Evolutionary conservation across 2,797 vertebrate genomes (phyloP).

Genomic region (Leontocebus nigricollis): DNA sequence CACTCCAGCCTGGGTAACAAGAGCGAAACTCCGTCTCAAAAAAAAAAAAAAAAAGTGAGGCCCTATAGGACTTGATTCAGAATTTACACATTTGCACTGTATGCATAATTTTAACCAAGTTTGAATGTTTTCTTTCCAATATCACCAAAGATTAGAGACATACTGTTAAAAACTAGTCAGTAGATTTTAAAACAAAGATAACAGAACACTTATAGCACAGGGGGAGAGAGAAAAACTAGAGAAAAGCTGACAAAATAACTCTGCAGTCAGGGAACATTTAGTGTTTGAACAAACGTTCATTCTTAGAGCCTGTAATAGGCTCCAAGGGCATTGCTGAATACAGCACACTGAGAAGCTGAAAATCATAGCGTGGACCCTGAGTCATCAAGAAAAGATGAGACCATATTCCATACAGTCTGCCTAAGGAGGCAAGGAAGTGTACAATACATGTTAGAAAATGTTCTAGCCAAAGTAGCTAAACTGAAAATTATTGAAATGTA

Average conservation of each 20-base stretch:
- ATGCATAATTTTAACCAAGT: slow-evolving; percentile 26
- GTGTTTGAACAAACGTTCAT: slow-evolving; percentile 5
- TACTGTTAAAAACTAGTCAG: background rate
- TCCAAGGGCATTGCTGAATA: background rate
- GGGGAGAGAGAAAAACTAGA: background rate
- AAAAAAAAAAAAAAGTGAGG: too few relatives aligned
- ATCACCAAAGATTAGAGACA: slow-evolving; percentile 23
- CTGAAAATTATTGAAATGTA: slow-evolving; percentile 23
- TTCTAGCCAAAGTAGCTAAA: slow-evolving; percentile 33
- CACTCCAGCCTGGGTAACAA: too few relatives aligned
- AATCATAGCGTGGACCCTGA: slow-evolving; percentile 18
- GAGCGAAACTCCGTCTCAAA: too few relatives aligned
- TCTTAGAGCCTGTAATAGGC: slow-evolving; percentile 21
- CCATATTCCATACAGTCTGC: slow-evolving; percentile 41
- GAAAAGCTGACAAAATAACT: slow-evolving; percentile 46
- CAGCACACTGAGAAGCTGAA: slow-evolving; percentile 30
- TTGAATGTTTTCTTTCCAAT: slow-evolving; percentile 1
- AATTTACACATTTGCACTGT: slow-evolving; percentile 17
- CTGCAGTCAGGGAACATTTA: background rate
- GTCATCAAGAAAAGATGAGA: slow-evolving; percentile 9
- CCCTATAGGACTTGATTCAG: background rate
- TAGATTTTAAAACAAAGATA: slow-evolving; percentile 32
- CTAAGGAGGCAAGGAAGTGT: slow-evolving; percentile 41
- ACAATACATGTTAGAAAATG: slow-evolving; percentile 18
- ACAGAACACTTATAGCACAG: background rate